Conservation (phyloP, 2,888 invertebrate genomes). For the Globia sparganii region DNA sequence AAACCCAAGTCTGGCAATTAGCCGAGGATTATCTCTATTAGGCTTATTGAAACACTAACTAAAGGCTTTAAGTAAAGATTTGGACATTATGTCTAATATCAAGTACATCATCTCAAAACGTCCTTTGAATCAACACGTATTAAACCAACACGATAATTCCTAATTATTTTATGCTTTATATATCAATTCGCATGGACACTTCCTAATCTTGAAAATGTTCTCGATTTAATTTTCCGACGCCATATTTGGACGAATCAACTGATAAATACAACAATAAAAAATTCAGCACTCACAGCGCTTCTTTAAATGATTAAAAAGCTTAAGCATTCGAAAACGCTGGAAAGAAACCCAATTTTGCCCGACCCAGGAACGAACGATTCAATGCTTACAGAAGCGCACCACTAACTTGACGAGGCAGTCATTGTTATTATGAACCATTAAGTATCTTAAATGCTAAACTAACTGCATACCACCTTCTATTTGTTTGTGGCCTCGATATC, state of each 20-base stretch:
- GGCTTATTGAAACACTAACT: not conserved
- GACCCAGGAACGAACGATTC: not conserved
- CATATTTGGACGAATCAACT: not conserved
- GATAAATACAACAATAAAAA: not conserved
- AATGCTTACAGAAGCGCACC: not conserved
- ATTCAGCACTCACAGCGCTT: not conserved
- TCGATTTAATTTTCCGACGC: not conserved
- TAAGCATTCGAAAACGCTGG: not conserved
- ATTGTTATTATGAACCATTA: not conserved
- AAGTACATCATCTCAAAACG: not conserved
- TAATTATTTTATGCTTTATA: not conserved
- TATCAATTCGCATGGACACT: not conserved
- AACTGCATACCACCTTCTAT: not conserved
- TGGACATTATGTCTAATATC: not conserved
- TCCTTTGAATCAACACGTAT: not conserved
- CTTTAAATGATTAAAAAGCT: not conserved
- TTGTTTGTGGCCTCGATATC: not conserved
- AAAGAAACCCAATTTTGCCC: not conserved
- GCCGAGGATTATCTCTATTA: slow-evolving; percentile 8
- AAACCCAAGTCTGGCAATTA: not conserved
- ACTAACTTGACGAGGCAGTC: not conserved
- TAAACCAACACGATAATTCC: not conserved
- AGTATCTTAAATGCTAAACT: not conserved
- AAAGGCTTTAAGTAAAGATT: not conserved
- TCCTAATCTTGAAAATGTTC: not conserved